These are phyloP conservation scores for Brienomyrus longianalis DNA, from an alignment of 2,113 vertebrate genomes.

Conservation along the genomic window DNA sequence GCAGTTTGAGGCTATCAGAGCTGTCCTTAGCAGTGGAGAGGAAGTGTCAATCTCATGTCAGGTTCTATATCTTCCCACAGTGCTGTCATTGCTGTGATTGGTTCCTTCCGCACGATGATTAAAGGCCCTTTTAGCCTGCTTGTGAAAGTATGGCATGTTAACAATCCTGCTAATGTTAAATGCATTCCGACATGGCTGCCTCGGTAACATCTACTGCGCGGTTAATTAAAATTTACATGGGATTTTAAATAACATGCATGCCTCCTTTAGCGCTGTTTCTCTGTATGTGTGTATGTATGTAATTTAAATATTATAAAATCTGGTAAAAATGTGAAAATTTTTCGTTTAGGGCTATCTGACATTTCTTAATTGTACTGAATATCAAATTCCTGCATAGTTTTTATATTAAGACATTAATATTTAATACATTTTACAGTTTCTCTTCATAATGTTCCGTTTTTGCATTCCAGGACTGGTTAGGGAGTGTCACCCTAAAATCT, in stretches of 20 bases:
- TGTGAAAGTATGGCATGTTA: constrained; percentile 35
- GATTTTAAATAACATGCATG: not conserved
- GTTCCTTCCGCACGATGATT: constrained; percentile 33
- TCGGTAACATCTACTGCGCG: constrained; percentile 36
- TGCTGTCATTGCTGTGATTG: constrained; percentile 50
- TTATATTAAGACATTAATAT: not conserved
- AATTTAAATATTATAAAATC: not conserved
- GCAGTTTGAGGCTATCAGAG: not conserved
- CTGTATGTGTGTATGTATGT: not conserved
- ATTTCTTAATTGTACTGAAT: not conserved
- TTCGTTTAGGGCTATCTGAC: too few species aligned
- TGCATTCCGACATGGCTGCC: constrained; percentile 36
- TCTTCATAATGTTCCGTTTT: not conserved
- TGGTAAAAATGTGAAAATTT: not conserved
- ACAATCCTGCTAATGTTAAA: constrained; percentile 55
- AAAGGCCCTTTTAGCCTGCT: not conserved
- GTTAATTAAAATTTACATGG: constrained; percentile 28
- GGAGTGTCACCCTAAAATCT: not conserved
- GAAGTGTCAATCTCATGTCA: constrained; percentile 18
- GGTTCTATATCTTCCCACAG: constrained; percentile 43
- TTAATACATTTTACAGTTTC: not conserved
- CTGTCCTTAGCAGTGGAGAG: not conserved
- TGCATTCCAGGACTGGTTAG: not conserved
- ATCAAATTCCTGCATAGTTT: not conserved
- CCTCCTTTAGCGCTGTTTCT: not conserved